Conservation (phyloP, 2,113 vertebrate species). For the Corythaeola cristata region DNA sequence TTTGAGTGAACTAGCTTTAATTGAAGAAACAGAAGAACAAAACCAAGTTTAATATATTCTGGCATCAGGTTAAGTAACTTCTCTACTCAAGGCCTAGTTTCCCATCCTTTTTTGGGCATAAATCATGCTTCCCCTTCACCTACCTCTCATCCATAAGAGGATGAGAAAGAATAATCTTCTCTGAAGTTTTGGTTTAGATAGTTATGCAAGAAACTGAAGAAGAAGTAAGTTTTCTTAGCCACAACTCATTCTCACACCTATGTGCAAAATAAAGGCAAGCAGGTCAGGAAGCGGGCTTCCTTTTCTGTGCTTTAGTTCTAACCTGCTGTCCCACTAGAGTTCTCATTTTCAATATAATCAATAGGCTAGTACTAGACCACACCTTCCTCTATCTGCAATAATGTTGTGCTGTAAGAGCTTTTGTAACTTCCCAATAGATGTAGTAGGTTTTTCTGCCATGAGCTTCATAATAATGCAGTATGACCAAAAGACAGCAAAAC, state of each 20-base stretch:
- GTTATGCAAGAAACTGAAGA: background rate
- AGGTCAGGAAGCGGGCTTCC: background rate
- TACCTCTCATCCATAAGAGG: background rate
- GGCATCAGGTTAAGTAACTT: background rate
- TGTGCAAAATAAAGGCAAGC: background rate
- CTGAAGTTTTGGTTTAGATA: background rate
- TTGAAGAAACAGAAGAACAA: background rate
- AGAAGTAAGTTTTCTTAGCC: background rate
- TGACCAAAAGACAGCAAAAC: background rate
- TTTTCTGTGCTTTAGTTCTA: background rate
- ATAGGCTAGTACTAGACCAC: background rate
- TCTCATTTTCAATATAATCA: background rate
- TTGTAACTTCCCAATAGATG: background rate
- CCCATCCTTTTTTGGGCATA: background rate
- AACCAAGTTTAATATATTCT: background rate
- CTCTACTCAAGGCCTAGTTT: background rate
- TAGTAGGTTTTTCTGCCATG: background rate
- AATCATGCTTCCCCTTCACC: background rate
- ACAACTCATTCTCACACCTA: background rate
- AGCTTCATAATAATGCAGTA: background rate
- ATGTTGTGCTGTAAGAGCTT: background rate
- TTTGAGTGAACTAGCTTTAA: background rate
- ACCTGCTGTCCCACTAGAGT: background rate
- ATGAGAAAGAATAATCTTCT: background rate
- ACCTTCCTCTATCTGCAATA: background rate